Evolutionary conservation across 2,888 invertebrate species (phyloP).

Genomic region (Platypus cylindrus): DNA sequence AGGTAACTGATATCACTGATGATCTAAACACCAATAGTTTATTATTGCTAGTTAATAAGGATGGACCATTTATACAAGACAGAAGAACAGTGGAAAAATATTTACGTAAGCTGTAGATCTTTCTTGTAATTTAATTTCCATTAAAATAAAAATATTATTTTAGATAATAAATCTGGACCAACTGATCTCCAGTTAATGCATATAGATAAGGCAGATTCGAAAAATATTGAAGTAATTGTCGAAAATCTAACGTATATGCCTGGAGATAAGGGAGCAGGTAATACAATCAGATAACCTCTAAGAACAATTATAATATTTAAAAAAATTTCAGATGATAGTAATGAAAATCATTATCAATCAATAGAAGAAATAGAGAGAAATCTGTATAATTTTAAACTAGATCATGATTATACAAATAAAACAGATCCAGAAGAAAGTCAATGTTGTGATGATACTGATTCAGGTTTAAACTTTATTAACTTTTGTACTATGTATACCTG

Average conservation of each 20-base stretch:
- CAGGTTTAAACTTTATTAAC: too few relatives aligned
- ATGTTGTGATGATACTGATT: too few relatives aligned
- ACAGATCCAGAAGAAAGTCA: too few relatives aligned
- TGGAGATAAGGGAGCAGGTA: constrained; percentile 19
- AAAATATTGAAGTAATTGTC: constrained; percentile 33
- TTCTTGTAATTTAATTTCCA: too few relatives aligned
- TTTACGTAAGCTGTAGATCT: constrained; percentile 56
- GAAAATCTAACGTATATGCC: constrained; percentile 36
- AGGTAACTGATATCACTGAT: constrained; percentile 34
- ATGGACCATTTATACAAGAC: constrained; percentile 73
- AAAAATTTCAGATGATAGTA: constrained; percentile 14
- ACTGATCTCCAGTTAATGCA: constrained; percentile 32
- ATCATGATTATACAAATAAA: constrained; percentile 68
- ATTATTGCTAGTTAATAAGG: constrained; percentile 75
- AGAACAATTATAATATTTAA: too few relatives aligned
- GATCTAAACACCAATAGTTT: constrained; percentile 50
- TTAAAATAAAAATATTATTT: too few relatives aligned
- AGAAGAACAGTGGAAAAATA: constrained; percentile 66
- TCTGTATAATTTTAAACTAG: constrained; percentile 52
- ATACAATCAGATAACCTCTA: too few relatives aligned
- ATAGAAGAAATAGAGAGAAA: constrained; percentile 36
- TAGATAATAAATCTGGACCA: constrained; percentile 27
- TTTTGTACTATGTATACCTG: too few relatives aligned
- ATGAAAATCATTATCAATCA: constrained; percentile 20
- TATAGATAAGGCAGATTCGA: constrained; percentile 30